phyloP scores from a whole-genome alignment of 2,113 vertebrate species.

The Microcebus lehilahytsara region DNA sequence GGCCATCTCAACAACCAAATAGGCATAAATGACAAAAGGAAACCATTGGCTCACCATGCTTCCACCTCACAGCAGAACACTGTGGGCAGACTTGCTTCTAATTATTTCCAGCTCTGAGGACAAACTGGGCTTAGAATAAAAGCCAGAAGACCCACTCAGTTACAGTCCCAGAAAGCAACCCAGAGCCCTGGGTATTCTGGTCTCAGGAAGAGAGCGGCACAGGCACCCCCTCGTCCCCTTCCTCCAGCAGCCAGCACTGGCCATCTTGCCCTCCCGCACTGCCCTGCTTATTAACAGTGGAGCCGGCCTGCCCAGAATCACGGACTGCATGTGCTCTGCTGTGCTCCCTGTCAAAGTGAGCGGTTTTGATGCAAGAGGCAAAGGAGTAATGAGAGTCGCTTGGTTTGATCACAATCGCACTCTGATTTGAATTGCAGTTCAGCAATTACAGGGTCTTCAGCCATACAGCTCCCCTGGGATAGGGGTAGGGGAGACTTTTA shows the following conservation, averaged over 20 bases:
- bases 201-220: background rate
- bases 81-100: background rate
- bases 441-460: conserved; percentile 55
- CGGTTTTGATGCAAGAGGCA: conserved; percentile 43
- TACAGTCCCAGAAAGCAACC: background rate
- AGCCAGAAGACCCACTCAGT: background rate
- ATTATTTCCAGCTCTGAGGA: background rate
- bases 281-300: background rate
- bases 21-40: background rate
- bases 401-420: conserved; percentile 53
- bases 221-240: background rate
- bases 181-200: background rate
- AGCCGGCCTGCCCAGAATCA: background rate
- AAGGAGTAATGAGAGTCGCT: conserved; percentile 47
- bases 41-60: background rate
- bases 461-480: background rate
- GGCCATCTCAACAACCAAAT: background rate
- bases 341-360: background rate
- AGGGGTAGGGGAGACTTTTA: background rate
- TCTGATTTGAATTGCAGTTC: conserved; percentile 34
- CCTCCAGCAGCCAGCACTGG: background rate
- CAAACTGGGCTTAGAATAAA: background rate
- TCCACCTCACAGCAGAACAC: background rate
- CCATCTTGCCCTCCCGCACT: background rate
- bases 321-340: background rate